These are phyloP conservation scores for Macaria notata DNA, from an alignment of 2,888 invertebrate genomes.

Conservation along the genomic window DNA sequence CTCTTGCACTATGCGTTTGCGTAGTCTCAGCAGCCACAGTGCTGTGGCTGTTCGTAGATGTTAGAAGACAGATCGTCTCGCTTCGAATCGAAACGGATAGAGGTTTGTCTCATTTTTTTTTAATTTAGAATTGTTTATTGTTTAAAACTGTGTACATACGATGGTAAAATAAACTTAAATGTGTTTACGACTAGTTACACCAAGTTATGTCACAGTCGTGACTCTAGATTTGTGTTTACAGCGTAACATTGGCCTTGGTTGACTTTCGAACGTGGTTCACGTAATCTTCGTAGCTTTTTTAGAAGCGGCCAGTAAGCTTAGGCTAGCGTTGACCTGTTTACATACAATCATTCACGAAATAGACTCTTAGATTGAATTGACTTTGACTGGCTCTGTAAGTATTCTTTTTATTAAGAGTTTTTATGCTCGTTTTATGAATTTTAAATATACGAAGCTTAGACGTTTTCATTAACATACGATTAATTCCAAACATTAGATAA, in stretches of 20 bases:
- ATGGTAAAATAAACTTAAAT: too few species aligned
- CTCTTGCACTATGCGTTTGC: conserved; percentile 83
- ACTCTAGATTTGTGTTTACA: background rate
- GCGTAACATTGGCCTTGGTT: conserved; percentile 3
- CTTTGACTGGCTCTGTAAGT: too few species aligned
- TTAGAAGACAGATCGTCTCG: conserved; percentile 84
- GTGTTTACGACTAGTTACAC: too few species aligned
- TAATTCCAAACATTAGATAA: background rate
- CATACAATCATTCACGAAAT: too few species aligned
- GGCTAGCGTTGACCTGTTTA: too few species aligned
- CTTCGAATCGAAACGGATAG: conserved; percentile 85
- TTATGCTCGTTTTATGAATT: too few species aligned
- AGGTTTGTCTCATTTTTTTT: conserved; percentile 65
- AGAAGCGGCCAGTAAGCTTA: too few species aligned
- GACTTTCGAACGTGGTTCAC: conserved; percentile 1
- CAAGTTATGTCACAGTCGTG: conserved; percentile 1
- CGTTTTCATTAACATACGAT: background rate
- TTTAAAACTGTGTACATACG: too few species aligned
- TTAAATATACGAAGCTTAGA: too few species aligned
- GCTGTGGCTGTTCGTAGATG: conserved; percentile 86
- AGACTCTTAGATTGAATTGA: too few species aligned
- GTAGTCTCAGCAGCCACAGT: conserved; percentile 85
- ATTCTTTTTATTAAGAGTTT: too few species aligned
- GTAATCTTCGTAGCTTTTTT: too few species aligned
- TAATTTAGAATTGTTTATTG: background rate